Evolutionary conservation across 1,140 invertebrate genomes (phyloP).

Genomic region (Bombus cullumanus): DNA sequence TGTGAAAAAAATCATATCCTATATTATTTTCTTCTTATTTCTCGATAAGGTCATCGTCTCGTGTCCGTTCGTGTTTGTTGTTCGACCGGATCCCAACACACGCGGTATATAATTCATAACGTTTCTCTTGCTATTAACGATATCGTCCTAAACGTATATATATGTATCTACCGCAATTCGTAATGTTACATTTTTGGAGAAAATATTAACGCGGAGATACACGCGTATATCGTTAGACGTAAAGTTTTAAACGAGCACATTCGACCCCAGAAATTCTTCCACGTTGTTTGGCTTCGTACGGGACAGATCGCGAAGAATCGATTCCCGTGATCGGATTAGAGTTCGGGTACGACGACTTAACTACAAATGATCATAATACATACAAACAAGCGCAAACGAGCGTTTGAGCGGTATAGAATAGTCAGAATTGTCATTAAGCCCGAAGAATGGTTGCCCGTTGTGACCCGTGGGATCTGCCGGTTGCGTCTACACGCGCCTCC

Average conservation of each 20-base stretch:
- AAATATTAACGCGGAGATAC: no score
- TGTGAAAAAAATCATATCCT: rapidly evolving
- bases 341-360: slow-evolving; percentile 47
- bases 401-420: slow-evolving; percentile 80
- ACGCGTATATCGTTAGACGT: no score
- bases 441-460: slow-evolving; percentile 64
- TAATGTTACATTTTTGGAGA: no score
- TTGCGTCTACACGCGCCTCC: slow-evolving; percentile 43
- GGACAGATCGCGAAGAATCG: background rate
- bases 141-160: no score
- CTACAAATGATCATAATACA: slow-evolving; percentile 78
- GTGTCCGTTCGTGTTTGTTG: no score
- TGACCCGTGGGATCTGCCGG: slow-evolving; percentile 77
- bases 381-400: slow-evolving; percentile 82
- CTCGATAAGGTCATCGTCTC: no score
- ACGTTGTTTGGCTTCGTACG: background rate
- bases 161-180: no score
- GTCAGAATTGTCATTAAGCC: slow-evolving; percentile 72
- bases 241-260: no score
- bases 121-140: no score
- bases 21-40: no score
- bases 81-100: no score
- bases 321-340: background rate
- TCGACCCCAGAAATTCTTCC: background rate
- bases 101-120: no score